Percentiles rank a stretch among this genome's conserved stretches.
Evolutionary conservation across 2,113 vertebrate genomes (phyloP).

Genomic region (Noctilio leporinus): DNA sequence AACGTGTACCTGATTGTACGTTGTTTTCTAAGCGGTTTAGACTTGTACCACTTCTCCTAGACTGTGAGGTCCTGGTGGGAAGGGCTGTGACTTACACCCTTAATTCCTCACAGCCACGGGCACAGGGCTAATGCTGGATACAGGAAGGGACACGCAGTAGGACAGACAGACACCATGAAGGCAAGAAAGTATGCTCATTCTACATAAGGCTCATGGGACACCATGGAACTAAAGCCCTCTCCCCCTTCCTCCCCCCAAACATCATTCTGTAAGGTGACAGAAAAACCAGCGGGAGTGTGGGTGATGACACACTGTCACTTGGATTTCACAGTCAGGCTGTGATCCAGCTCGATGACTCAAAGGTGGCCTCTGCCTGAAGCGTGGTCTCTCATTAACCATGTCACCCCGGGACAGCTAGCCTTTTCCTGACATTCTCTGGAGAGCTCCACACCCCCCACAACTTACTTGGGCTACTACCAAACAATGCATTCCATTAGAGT

Average conservation of each 20-base stretch:
- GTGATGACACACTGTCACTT: neutral
- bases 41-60: neutral
- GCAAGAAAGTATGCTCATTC: neutral
- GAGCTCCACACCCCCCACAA: neutral
- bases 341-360: neutral
- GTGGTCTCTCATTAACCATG: rapidly evolving
- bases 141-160: neutral
- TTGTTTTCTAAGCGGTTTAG: neutral
- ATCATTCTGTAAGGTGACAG: neutral
- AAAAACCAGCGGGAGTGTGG: neutral
- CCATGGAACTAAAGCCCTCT: neutral
- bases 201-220: neutral
- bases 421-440: neutral
- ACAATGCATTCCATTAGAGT: neutral
- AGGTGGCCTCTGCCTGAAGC: neutral
- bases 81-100: no score
- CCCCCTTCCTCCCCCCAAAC: neutral
- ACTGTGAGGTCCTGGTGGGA: neutral
- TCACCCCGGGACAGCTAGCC: neutral
- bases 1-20: neutral
- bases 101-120: neutral
- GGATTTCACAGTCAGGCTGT: neutral
- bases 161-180: neutral
- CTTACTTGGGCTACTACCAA: neutral
- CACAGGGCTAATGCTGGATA: neutral